These are phyloP conservation scores for Drosophila anomelani DNA, from an alignment of 2,888 invertebrate species.

Conservation along the genomic window DNA sequence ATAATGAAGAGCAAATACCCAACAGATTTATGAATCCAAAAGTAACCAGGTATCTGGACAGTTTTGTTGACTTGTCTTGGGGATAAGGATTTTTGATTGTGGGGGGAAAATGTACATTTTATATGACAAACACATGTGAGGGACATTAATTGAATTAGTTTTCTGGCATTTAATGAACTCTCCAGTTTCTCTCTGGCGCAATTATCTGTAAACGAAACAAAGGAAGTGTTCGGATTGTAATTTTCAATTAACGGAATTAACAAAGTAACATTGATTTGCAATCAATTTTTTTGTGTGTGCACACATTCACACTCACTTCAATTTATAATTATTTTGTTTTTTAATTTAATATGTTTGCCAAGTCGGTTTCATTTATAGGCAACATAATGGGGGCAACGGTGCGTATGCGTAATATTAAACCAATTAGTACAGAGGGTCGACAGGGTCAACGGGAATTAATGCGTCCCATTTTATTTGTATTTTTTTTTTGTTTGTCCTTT, in stretches of 20 bases:
- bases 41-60: constrained; percentile 30
- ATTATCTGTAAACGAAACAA: constrained; percentile 1
- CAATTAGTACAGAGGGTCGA: constrained; percentile 14
- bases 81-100: constrained; percentile 7
- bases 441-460: constrained; percentile 15
- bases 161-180: not conserved
- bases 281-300: not conserved
- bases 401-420: constrained; percentile 38
- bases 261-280: not conserved
- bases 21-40: constrained; percentile 30
- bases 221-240: not conserved
- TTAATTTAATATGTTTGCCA: not conserved
- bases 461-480: not conserved
- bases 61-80: constrained; percentile 20
- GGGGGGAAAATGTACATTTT: too few relatives aligned
- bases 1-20: constrained; percentile 35
- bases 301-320: not conserved
- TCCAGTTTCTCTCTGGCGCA: not conserved
- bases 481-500: too few relatives aligned
- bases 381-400: not conserved
- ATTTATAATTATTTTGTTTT: not conserved
- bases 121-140: not conserved
- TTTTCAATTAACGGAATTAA: constrained; percentile 5
- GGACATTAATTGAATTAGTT: constrained; percentile 8
- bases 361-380: constrained; percentile 5